phyloP scores from a whole-genome alignment of 2,888 invertebrate genomes.

The Caenorhabditis sp. region DNA sequence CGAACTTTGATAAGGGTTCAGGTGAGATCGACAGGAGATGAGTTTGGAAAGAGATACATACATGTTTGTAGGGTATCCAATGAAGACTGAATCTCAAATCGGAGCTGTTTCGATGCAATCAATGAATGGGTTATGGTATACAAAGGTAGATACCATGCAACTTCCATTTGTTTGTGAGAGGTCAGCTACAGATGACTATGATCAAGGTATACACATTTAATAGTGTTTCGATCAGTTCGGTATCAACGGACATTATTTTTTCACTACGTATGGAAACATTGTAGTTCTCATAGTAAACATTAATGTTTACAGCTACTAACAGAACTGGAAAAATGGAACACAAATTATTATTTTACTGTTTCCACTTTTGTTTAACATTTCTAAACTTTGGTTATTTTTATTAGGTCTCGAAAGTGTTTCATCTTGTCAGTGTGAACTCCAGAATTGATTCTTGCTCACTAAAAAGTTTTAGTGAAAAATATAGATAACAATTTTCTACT shows the following conservation, averaged over 20 bases:
- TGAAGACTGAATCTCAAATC: conserved; percentile 32
- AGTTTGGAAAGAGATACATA: not conserved
- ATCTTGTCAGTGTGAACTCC: no score
- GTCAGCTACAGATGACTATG: conserved; percentile 10
- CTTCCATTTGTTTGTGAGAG: conserved; percentile 34
- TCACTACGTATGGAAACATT: no score
- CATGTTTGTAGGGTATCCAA: conserved; percentile 17
- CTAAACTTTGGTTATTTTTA: no score
- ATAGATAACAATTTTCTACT: no score
- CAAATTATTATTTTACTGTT: no score
- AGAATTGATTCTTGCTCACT: not conserved
- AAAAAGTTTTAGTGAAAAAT: not conserved
- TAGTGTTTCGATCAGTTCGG: no score
- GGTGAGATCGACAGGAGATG: not conserved
- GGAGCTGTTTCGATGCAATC: conserved; percentile 34
- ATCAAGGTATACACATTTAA: conserved; percentile 19
- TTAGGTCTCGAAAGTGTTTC: no score
- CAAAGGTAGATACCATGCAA: conserved; percentile 22
- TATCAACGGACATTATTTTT: no score
- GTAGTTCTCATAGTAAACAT: no score
- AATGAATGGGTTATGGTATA: conserved; percentile 32
- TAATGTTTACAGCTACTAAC: no score
- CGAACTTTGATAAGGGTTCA: conserved; percentile 25
- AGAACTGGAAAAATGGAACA: no score
- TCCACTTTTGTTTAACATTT: no score